Evolutionary conservation across 2,113 vertebrate genomes (phyloP), one percentile per base, ranked within the genome.

Genomic region (Amblyornis subalaris): DNA sequence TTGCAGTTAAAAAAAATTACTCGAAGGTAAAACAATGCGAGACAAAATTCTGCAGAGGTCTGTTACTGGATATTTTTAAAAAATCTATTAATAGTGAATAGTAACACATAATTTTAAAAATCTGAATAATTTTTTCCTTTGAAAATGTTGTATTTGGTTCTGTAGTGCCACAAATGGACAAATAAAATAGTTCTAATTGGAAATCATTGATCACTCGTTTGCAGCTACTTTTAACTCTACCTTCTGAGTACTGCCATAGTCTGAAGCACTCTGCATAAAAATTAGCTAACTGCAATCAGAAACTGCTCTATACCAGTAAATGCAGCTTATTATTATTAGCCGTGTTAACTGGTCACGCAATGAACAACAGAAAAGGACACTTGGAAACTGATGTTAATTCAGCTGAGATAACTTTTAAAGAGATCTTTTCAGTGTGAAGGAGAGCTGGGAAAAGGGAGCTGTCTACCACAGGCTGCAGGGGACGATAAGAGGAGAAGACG

Each of bases 261-360:
- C 7, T 51, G 51, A 85, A 84, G 6, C n/a, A 16, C 25, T 25
- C 22, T 70, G 16, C 4, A 2, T 6, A 57, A 77, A 54, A 42
- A 42, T 61, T 53, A 85, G 36, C 6, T 33, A 53, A 44, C 28
- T 8, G 36, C 24, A 51, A 14, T 51, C 29, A 66, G 48, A 67
- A 72, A 19, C 10, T 92, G 3, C 24, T 53, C 15, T 76, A 85
- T 85, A n/a, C 12, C 14, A 26, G 12, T 71, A 33, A 75, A 54
- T 33, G 4, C 13, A 79, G 10, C 26, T 83, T 42, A 13, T 67
- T 77, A 45, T 29, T 50, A 38, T 18, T 54, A 67, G 3, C 21
- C 60, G 9, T 35, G 23, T 48, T 82, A 67, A 33, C 53, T 50
- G 14, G 5, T 62, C 33, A 25, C 0, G 0, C 16, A 70, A 35